Evolutionary conservation across 1,140 invertebrate genomes (phyloP).

Genomic region (Drosophila arawakana): DNA sequence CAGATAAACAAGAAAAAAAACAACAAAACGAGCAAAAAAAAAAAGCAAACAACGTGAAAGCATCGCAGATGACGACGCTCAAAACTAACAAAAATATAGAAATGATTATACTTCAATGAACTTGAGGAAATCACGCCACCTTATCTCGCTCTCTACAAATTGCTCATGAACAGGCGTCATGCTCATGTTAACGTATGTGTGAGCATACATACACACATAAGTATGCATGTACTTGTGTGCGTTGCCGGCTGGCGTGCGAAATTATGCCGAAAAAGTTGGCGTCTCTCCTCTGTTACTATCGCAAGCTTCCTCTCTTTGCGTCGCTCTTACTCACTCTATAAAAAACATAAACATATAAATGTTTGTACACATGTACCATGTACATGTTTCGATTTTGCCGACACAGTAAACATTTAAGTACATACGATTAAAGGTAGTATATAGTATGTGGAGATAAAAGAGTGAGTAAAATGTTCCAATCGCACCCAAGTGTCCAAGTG

Average conservation of each 20-base stretch:
- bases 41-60: constrained; percentile 14
- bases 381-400: not conserved
- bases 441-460: not conserved
- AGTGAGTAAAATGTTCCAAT: not conserved
- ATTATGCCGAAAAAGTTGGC: constrained; percentile 29
- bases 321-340: not conserved
- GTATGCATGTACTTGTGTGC: constrained; percentile 4
- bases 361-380: not conserved
- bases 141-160: constrained; percentile 74
- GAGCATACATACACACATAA: constrained; percentile 4
- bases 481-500: not conserved
- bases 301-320: constrained; percentile 6
- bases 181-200: constrained; percentile 40
- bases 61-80: constrained; percentile 20
- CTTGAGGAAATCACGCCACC: constrained; percentile 83
- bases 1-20: not conserved
- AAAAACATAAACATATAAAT: constrained; percentile 58
- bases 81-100: constrained; percentile 37
- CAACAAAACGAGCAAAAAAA: not conserved
- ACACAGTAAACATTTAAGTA: not conserved
- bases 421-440: not conserved
- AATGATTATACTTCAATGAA: constrained; percentile 73
- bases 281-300: constrained; percentile 21
- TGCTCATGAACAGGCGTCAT: constrained; percentile 64
- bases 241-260: constrained; percentile 49